Evolutionary conservation across 2,797 vertebrate genomes (phyloP), one percentile per base, ranked within the genome.

Genomic region (Helarctos malayanus): DNA sequence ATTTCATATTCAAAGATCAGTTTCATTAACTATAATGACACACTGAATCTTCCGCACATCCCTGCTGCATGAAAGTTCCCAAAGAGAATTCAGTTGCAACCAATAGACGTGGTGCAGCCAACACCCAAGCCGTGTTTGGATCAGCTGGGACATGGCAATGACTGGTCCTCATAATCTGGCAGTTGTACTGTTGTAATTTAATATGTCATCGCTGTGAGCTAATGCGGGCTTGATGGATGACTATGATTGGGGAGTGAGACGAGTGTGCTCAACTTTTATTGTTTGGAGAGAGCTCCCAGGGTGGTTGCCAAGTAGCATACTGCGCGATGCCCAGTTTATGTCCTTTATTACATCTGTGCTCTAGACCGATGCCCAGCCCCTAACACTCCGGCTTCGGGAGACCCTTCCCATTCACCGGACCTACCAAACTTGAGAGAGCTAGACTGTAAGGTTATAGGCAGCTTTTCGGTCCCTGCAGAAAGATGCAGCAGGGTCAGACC

Each of bases 1-100:
- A 95, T 84, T 94, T 95, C 76, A 76, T 78, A 78, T 90, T 95
- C 69, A 89, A 91, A 89, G 35, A 56, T 71, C 32, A 68, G 41
- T 95, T 95, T 93, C 68, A 83, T 94, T 92, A 94, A 94, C 61
- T 68, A 32, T 41, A 81, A 84, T 65, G 56, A 68, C 5, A 76
- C 16, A 76, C 4, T 52, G 68, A 91, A 56, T 92, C 35, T 65
- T 95, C 32, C n/a, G 32, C 18, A 47, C 5, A 38, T 3, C 18
- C 27, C 15, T 49, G 19, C 7, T 57, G n/a, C 38, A 10, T 89
- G 56, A 91, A 61, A 94, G 78, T 89, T 86, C 41, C n/a, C 88
- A 52, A 85, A 88, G 85, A 83, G n/a, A 88, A 89, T 75, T 71
- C 29, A 9, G 5, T 91, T 57, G n/a, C 45, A 94, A 75, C 32